Conservation (phyloP, 2,888 invertebrate species). For the Philereme transversata region DNA sequence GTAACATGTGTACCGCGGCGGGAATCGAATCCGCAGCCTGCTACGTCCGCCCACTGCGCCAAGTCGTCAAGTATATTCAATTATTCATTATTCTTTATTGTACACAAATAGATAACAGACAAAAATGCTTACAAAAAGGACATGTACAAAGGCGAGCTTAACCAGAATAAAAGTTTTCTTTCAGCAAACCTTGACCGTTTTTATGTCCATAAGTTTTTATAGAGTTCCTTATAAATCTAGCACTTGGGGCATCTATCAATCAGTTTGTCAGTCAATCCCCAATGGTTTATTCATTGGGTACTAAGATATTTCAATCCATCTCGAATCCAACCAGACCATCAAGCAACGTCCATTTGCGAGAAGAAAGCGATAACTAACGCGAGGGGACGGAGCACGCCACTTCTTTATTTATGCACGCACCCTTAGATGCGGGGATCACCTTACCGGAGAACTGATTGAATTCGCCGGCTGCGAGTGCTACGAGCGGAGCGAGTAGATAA, state of each 20-base stretch:
- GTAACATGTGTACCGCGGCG: no score
- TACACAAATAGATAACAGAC: no score
- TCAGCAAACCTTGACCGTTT: no score
- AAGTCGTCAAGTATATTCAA: no score
- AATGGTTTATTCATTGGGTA: slow-evolving; percentile 4
- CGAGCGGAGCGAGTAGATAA: slow-evolving; percentile 44
- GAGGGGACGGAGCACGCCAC: slow-evolving; percentile 51
- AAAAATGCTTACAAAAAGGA: no score
- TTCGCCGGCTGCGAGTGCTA: slow-evolving; percentile 45
- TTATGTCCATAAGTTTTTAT: no score
- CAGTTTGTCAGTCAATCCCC: neutral
- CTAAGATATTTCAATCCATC: slow-evolving; percentile 22
- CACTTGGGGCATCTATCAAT: neutral
- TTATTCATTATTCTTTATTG: no score
- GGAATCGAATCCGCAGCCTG: no score
- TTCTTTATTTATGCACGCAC: slow-evolving; percentile 73
- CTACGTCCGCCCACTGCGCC: no score
- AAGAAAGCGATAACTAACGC: slow-evolving; percentile 44
- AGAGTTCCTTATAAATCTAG: no score
- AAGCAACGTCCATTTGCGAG: slow-evolving; percentile 40
- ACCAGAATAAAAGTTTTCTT: no score
- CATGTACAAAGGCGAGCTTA: no score
- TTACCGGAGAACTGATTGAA: slow-evolving; percentile 74
- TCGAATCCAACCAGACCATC: slow-evolving; percentile 31
- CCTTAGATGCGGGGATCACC: slow-evolving; percentile 61